These are phyloP conservation scores for Pogonus chalceus DNA, from an alignment of 1,140 invertebrate species.

Conservation along the genomic window DNA sequence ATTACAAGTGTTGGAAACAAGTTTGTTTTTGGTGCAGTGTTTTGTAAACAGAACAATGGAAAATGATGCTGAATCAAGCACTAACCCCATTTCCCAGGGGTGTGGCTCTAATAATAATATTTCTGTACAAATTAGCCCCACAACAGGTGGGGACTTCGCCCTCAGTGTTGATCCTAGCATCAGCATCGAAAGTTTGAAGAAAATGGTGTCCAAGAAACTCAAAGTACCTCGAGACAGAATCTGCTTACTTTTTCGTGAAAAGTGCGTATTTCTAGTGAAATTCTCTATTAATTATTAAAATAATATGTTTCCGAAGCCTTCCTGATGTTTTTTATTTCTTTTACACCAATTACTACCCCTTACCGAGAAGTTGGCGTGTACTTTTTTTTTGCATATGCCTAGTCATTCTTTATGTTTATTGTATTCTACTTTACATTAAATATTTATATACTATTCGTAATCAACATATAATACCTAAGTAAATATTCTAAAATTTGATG, in stretches of 20 bases:
- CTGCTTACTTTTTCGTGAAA: conserved; percentile 81
- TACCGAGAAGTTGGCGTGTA: too few species aligned
- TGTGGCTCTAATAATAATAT: conserved; percentile 60
- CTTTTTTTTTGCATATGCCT: too few species aligned
- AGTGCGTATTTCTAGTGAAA: conserved; percentile 49
- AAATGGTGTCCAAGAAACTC: conserved; percentile 80
- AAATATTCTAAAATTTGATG: not conserved
- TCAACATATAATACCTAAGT: not conserved
- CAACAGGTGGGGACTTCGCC: conserved; percentile 82
- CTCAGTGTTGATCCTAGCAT: conserved; percentile 67
- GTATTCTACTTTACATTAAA: not conserved
- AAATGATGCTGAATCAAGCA: conserved; percentile 30
- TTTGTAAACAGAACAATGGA: conserved; percentile 25
- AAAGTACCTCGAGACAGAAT: conserved; percentile 88
- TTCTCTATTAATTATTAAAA: conserved; percentile 8
- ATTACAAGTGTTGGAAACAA: not conserved
- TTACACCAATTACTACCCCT: too few species aligned
- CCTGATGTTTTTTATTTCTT: too few species aligned
- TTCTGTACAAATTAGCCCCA: conserved; percentile 75
- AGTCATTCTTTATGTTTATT: too few species aligned
- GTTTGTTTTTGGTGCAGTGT: not conserved
- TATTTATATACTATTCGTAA: not conserved
- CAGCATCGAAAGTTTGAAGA: conserved; percentile 79
- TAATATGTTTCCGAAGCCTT: too few species aligned
- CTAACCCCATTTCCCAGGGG: conserved; percentile 40